Evolutionary conservation across 2,888 invertebrate genomes (phyloP), one percentile per base, ranked within the genome.

Genomic region (Salpingus planirostris): DNA sequence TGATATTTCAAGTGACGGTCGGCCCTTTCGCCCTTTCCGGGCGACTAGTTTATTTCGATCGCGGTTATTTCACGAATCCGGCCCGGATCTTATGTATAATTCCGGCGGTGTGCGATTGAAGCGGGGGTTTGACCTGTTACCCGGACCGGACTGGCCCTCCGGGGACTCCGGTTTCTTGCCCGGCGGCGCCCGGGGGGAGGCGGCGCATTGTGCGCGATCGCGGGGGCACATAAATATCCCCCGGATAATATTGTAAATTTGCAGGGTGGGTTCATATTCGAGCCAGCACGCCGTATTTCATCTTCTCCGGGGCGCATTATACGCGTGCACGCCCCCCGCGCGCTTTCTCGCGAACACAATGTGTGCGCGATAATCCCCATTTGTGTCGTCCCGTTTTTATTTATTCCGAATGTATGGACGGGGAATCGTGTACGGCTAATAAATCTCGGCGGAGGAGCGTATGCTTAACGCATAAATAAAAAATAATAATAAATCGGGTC

Each of bases 391-490:
- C 14, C 14, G 15, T 30, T 35, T 30, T 28, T 23, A 28, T 28
- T 28, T 28, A 28, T 28, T 28, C 15, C 33, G 33, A 29, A 34
- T 29, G 21, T 29, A 34, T n/a, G n/a, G n/a, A n/a, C n/a, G n/a
- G n/a, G n/a, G n/a, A 28, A 33, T 28, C 29, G 24, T 13, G 26
- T 15, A 27, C 24, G 28, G 11, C 15, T 18, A n/a, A 36, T 36
- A 36, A 36, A 36, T 36, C 36, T 26, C 25, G 24, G 21, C 3
- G 8, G 24, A 10, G 24, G 24, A 18, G 26, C 31, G 31, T 31
- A 36, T 36, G 36, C 36, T 27, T 31, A 31, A 28, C 31, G 18
- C 36, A 36, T 36, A 36, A 36, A 36, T 36, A 36, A 36, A 36
- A 36, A 36, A 36, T 21, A 21, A n/a, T n/a, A n/a, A 36, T 28